These are phyloP conservation scores for Sardinella longiceps DNA, from an alignment of 2,797 vertebrate genomes.

Conservation along the genomic window DNA sequence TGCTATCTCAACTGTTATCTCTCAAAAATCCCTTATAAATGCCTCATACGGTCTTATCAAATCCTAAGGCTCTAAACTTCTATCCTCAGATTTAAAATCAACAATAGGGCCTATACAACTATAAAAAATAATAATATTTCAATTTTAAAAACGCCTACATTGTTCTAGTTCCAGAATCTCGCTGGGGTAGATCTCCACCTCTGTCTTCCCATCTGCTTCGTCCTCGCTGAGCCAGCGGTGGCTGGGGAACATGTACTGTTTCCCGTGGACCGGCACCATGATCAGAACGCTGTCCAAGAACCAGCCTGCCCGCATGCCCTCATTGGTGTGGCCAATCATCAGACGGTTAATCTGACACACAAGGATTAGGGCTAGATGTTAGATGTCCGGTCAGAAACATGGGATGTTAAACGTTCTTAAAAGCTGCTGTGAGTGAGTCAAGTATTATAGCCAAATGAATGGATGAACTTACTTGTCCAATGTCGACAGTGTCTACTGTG, in stretches of 20 bases:
- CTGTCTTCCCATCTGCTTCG: constrained; percentile 89
- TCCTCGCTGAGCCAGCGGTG: constrained; percentile 93
- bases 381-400: too few relatives aligned
- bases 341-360: constrained; percentile 85
- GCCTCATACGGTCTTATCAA: too few relatives aligned
- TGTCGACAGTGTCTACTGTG: constrained; percentile 88
- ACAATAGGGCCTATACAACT: too few relatives aligned
- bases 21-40: too few relatives aligned
- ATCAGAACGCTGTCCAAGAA: constrained; percentile 95
- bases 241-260: constrained; percentile 93
- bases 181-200: constrained; percentile 95
- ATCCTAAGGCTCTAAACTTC: too few relatives aligned
- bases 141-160: constrained; percentile 77
- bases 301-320: constrained; percentile 90
- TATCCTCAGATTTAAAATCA: too few relatives aligned
- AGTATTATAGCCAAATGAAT: constrained; percentile 14
- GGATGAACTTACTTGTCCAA: constrained; percentile 82
- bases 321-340: constrained; percentile 89
- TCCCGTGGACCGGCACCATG: constrained; percentile 86
- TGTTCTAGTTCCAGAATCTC: constrained; percentile 88
- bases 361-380: not conserved
- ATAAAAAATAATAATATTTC: too few relatives aligned
- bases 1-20: not conserved
- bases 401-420: not conserved
- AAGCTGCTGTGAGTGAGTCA: not conserved